These are phyloP conservation scores for Varroa destructor DNA, from an alignment of 1,140 invertebrate species.

Conservation along the genomic window DNA sequence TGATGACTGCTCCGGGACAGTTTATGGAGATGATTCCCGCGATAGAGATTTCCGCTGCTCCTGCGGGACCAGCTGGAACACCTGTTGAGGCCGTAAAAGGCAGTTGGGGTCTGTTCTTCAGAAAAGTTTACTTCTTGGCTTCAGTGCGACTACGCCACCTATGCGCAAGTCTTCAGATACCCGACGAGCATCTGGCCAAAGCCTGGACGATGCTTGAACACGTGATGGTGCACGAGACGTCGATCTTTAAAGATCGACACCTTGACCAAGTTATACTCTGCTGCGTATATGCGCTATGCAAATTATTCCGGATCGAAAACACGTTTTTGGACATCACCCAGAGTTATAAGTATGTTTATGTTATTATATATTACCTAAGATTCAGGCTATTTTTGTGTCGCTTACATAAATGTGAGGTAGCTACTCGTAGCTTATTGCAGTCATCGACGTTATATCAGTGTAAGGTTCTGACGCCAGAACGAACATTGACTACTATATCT, in stretches of 20 bases:
- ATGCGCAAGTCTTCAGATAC: constrained; percentile 61
- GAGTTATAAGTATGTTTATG: background rate
- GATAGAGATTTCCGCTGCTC: constrained; percentile 5
- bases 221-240: constrained; percentile 64
- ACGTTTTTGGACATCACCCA: constrained; percentile 17
- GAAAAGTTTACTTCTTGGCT: constrained; percentile 78
- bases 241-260: constrained; percentile 77
- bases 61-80: background rate
- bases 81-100: constrained; percentile 17
- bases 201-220: constrained; percentile 96
- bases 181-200: constrained; percentile 61
- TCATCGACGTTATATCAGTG: no score
- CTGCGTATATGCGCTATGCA: constrained; percentile 86
- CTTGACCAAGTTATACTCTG: constrained; percentile 98
- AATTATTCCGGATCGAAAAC: constrained; percentile 46
- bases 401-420: no score
- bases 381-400: no score
- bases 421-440: background rate
- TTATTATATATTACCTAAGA: no score
- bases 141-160: constrained; percentile 75
- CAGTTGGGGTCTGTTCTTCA: constrained; percentile 32
- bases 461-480: no score
- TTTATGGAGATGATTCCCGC: constrained; percentile 15
- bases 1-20: constrained; percentile 12
- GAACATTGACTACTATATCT: background rate